These are phyloP conservation scores for Plebejus anna DNA, from an alignment of 2,888 invertebrate genomes.

Conservation along the genomic window DNA sequence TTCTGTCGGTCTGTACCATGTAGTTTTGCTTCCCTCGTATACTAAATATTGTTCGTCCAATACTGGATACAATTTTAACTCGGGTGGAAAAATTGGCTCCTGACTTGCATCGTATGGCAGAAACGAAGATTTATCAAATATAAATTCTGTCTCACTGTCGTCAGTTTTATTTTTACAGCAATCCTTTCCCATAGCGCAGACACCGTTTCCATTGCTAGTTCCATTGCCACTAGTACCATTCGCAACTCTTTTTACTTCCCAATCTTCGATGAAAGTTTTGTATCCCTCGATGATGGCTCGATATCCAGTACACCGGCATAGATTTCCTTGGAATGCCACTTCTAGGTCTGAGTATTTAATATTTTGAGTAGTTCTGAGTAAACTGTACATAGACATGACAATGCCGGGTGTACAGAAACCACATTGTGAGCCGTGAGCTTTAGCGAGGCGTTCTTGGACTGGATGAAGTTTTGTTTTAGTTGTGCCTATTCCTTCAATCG, in stretches of 20 bases:
- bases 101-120: conserved; percentile 85
- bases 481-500: conserved; percentile 92
- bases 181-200: conserved; percentile 81
- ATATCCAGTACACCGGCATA: conserved; percentile 93
- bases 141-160: conserved; percentile 70
- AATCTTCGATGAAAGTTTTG: conserved; percentile 86
- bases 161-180: conserved; percentile 80
- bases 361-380: conserved; percentile 80
- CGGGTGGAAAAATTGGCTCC: conserved; percentile 92
- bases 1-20: conserved; percentile 85
- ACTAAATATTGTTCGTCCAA: conserved; percentile 79
- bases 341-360: conserved; percentile 83
- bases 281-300: conserved; percentile 92
- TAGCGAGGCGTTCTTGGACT: conserved; percentile 89
- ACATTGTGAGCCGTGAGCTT: conserved; percentile 92
- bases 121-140: conserved; percentile 82
- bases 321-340: conserved; percentile 85
- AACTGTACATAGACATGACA: conserved; percentile 94
- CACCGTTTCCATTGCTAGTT: conserved; percentile 42
- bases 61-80: conserved; percentile 81
- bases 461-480: conserved; percentile 86
- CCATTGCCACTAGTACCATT: conserved; percentile 44
- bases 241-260: conserved; percentile 76
- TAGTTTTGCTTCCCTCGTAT: conserved; percentile 75
- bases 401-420: conserved; percentile 95